Conservation (phyloP, 2,888 invertebrate species). For the Stenoptilia bipunctidactyla region DNA sequence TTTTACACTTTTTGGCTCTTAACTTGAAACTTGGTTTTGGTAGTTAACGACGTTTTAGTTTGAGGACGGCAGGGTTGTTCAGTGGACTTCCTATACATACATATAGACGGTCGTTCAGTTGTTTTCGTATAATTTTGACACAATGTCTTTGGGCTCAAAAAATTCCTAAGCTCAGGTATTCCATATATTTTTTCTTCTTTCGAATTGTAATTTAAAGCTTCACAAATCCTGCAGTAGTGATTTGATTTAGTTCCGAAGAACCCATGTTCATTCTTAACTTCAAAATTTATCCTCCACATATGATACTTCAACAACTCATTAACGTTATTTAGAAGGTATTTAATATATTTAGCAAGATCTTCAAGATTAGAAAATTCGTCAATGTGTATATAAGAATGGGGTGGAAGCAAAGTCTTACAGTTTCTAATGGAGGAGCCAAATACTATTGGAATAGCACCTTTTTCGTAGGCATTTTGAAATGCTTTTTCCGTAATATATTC, state of each 20-base stretch:
- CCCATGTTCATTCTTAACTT: conserved; percentile 75
- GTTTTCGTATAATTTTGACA: too few relatives aligned
- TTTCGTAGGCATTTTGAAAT: conserved; percentile 70
- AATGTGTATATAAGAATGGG: conserved; percentile 61
- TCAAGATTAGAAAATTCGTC: conserved; percentile 8
- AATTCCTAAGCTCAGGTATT: conserved; percentile 21
- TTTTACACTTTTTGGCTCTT: too few relatives aligned
- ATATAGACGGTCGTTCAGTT: too few relatives aligned
- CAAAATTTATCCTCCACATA: conserved; percentile 71
- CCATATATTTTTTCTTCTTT: conserved; percentile 26
- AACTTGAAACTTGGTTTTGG: too few relatives aligned
- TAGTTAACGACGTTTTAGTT: too few relatives aligned
- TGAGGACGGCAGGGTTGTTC: too few relatives aligned
- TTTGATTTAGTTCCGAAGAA: conserved; percentile 72
- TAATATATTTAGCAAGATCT: conserved; percentile 65
- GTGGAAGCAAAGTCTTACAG: conserved; percentile 51
- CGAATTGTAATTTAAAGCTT: conserved; percentile 76
- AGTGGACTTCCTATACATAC: too few relatives aligned
- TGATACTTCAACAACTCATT: conserved; percentile 58
- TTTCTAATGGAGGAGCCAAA: conserved; percentile 63
- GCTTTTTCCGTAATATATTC: conserved; percentile 75
- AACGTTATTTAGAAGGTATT: conserved; percentile 39
- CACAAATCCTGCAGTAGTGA: conserved; percentile 76
- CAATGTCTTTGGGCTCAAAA: conserved; percentile 20
- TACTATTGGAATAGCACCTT: conserved; percentile 68